Evolutionary conservation across 1,140 invertebrate species (phyloP).

Genomic region (Doryteuthis pealeii): DNA sequence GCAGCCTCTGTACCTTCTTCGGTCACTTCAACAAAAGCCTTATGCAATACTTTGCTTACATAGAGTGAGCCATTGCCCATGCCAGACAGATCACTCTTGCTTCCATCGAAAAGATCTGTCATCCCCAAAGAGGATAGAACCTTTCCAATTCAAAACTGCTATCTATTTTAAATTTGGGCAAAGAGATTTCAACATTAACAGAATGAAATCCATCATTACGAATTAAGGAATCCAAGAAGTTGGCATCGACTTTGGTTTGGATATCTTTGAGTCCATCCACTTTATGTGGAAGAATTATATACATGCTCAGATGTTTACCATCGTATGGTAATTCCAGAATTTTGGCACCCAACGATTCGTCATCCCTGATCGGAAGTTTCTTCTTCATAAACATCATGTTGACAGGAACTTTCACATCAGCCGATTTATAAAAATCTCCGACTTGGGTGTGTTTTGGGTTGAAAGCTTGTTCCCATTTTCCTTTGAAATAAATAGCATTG

Average conservation of each 20-base stretch:
- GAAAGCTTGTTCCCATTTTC: slow-evolving; percentile 72
- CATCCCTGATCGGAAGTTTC: slow-evolving; percentile 66
- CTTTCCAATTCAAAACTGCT: slow-evolving; percentile 63
- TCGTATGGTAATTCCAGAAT: slow-evolving; percentile 75
- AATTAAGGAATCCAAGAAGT: slow-evolving; percentile 53
- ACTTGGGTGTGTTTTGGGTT: slow-evolving; percentile 62
- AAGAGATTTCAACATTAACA: slow-evolving; percentile 33
- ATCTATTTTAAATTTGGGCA: slow-evolving; percentile 72
- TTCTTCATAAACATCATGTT: slow-evolving; percentile 68
- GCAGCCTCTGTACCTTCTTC: slow-evolving; percentile 59
- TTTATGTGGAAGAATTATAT: slow-evolving; percentile 71
- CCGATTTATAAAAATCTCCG: slow-evolving; percentile 42
- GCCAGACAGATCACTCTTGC: slow-evolving; percentile 67
- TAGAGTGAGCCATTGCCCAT: slow-evolving; percentile 55
- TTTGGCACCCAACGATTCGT: slow-evolving; percentile 70
- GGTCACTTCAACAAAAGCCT: slow-evolving; percentile 65
- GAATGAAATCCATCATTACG: background rate
- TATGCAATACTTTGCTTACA: slow-evolving; percentile 55
- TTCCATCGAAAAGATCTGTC: slow-evolving; percentile 36
- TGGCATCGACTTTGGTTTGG: slow-evolving; percentile 61
- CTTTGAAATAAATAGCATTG: slow-evolving; percentile 76
- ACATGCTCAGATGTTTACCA: slow-evolving; percentile 67
- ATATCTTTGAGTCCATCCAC: slow-evolving; percentile 55
- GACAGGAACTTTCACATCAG: slow-evolving; percentile 7
- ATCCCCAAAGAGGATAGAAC: slow-evolving; percentile 62